Percentiles rank a stretch among this genome's conserved stretches.
These are phyloP conservation scores for Synanthedon formicaeformis DNA, from an alignment of 2,888 invertebrate genomes.

Conservation along the genomic window DNA sequence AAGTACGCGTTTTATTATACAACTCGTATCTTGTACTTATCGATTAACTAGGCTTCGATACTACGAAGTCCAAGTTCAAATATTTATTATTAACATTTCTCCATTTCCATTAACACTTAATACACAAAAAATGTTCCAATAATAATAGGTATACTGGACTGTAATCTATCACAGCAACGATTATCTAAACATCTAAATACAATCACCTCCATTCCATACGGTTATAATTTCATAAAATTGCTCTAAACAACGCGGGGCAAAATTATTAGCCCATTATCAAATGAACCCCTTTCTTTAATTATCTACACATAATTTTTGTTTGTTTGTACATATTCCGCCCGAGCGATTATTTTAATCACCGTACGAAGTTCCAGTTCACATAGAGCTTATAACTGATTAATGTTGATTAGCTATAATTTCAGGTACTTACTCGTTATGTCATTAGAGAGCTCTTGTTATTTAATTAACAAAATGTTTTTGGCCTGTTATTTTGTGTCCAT, in stretches of 20 bases:
- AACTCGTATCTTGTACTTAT: neutral
- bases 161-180: conserved; percentile 47
- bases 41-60: too few species aligned
- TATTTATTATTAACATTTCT: too few species aligned
- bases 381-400: conserved; percentile 37
- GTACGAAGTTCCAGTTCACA: conserved; percentile 43
- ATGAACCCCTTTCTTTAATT: conserved; percentile 67
- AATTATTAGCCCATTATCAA: conserved; percentile 63
- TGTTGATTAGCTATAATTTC: conserved; percentile 55
- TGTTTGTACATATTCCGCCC: conserved; percentile 48
- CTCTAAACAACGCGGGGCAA: conserved; percentile 36
- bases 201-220: conserved; percentile 43
- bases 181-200: conserved; percentile 32
- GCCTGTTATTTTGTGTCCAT: neutral
- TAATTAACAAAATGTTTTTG: conserved; percentile 6
- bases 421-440: conserved; percentile 43
- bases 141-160: too few species aligned
- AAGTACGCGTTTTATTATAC: neutral
- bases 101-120: too few species aligned
- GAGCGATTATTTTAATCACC: conserved; percentile 56
- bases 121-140: too few species aligned
- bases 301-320: conserved; percentile 59
- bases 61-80: too few species aligned
- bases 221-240: conserved; percentile 61
- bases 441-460: conserved; percentile 43